Evolutionary conservation across 2,797 vertebrate species (phyloP).

Genomic region (Dicrostonyx torquatus): DNA sequence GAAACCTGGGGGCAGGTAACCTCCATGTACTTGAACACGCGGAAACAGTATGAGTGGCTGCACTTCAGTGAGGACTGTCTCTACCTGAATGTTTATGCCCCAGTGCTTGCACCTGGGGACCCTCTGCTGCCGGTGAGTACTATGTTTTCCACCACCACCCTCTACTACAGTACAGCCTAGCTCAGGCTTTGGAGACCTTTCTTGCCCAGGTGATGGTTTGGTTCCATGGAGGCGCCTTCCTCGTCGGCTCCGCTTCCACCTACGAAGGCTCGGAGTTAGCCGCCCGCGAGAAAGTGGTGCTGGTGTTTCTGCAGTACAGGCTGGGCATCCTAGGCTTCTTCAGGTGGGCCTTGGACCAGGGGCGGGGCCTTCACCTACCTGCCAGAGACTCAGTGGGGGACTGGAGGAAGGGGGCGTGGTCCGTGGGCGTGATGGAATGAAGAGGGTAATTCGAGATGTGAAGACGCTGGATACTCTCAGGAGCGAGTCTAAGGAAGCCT

Average conservation of each 20-base stretch:
- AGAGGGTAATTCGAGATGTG: not conserved
- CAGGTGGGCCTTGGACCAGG: slow-evolving; percentile 32
- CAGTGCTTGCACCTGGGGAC: not conserved
- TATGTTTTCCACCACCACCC: not conserved
- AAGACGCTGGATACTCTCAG: not conserved
- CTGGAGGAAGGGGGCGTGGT: not conserved
- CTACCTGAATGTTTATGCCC: slow-evolving; percentile 58
- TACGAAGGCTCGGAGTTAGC: slow-evolving; percentile 60
- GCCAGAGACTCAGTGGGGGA: not conserved
- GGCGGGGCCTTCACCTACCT: not conserved
- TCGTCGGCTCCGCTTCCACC: slow-evolving; percentile 51
- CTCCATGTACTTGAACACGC: slow-evolving; percentile 25
- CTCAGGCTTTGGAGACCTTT: slow-evolving; percentile 18
- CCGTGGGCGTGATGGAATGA: accelerated
- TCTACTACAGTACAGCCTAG: not conserved
- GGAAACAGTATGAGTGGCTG: not conserved
- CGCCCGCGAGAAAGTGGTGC: slow-evolving; percentile 49
- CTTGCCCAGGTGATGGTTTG: slow-evolving; percentile 68
- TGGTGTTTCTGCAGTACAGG: slow-evolving; percentile 51
- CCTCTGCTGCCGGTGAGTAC: slow-evolving; percentile 63
- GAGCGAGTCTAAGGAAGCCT: not conserved
- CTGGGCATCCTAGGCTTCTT: slow-evolving; percentile 68
- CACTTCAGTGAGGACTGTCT: slow-evolving; percentile 61
- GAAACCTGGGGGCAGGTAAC: slow-evolving; percentile 44
- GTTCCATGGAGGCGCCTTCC: slow-evolving; percentile 66